Base-by-base conservation (phyloP, 2,113 vertebrate genomes). In the Thunnus maccoyii region DNA sequence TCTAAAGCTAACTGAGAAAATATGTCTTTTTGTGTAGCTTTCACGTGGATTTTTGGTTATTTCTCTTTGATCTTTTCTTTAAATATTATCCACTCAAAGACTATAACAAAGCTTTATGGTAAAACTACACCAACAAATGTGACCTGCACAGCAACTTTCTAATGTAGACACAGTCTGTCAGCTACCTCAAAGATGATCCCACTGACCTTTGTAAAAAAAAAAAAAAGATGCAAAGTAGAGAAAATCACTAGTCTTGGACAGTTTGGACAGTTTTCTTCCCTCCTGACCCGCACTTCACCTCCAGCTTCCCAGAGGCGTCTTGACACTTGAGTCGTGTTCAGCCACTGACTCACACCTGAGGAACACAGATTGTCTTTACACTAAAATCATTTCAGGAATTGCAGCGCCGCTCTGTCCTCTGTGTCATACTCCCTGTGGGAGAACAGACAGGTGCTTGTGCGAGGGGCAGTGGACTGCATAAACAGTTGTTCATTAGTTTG, bases 401-500 rank as follows among this genome's bases (percentile, higher is more conserved):
- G 2, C 72, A 54, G 71, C 72, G 22, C 13, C 2, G 22, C 77
- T 74, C 52, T 78, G 77, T 67, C 85, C 80, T 78, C 69, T 3
- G 61, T 61, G 65, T 76, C 61, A 41, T 5, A 8, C 58, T 85
- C 83, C 81, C 82, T 13, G 25, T 56, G 84, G 82, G 87, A 87
- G 72, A 55, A 80, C 55, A 58, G 70, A 68, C 86, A 90, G 89
- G 89, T 92, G 89, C 72, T 66, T 51, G 76, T 67, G 78, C 25
- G 54, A 27, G 56, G 56, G 68, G 54, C 48, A 1, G 25, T 66
- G 71, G 60, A 58, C 81, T 86, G 90, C 84, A 91, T 88, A 86
- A 88, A 87, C 85, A 89, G 75, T 47, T 83, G 80, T 83, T 89
- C 86, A 89, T 92, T 90, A 89, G 62, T 79, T 72, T 83, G 74